These are phyloP conservation scores for Arenaria interpres DNA, from an alignment of 2,113 vertebrate species.

Conservation along the genomic window DNA sequence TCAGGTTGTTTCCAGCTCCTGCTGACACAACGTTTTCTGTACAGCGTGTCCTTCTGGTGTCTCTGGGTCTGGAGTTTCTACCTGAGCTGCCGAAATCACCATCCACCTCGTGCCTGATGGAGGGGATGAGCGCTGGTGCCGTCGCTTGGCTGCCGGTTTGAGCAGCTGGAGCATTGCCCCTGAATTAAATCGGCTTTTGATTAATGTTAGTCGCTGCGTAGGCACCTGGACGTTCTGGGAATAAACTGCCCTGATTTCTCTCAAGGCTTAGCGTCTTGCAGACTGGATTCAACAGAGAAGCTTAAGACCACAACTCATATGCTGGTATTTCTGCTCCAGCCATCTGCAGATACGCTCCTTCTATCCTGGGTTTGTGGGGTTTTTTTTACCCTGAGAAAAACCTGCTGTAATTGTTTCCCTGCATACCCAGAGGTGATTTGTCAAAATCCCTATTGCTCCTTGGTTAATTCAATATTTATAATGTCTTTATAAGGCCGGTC, in stretches of 20 bases:
- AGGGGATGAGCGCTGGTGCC: background rate
- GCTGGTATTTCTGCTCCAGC: background rate
- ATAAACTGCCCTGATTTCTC: background rate
- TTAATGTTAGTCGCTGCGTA: accelerated
- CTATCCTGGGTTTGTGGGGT: background rate
- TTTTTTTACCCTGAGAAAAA: background rate
- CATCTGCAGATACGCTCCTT: background rate
- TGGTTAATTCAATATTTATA: conserved; percentile 4
- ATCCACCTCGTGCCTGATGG: background rate
- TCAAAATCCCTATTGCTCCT: background rate
- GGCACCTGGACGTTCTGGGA: background rate
- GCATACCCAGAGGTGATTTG: background rate
- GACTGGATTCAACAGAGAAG: background rate
- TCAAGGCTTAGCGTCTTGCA: accelerated
- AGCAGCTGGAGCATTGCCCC: background rate
- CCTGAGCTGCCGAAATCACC: background rate
- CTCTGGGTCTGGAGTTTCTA: background rate
- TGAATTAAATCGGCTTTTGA: background rate
- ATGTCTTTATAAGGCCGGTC: background rate
- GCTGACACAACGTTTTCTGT: accelerated
- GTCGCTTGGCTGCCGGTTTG: accelerated
- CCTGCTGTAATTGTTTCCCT: background rate
- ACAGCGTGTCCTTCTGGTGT: accelerated
- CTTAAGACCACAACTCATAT: background rate
- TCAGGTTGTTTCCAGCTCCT: accelerated